These are phyloP conservation scores for Tenualosa ilisha DNA, from an alignment of 2,797 vertebrate species.

Conservation along the genomic window DNA sequence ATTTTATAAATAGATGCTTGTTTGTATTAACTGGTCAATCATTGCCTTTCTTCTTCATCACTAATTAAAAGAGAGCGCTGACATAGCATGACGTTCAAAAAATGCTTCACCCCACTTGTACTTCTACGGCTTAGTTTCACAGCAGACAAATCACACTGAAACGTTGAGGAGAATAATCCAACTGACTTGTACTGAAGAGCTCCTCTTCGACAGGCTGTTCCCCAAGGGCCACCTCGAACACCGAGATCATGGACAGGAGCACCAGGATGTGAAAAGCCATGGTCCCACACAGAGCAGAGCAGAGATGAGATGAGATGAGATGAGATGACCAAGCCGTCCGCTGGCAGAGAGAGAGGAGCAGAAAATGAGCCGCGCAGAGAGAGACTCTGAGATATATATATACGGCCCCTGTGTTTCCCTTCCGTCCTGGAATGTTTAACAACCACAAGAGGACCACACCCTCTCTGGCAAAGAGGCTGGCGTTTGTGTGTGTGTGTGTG, in stretches of 20 bases:
- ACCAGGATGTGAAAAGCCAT: slow-evolving; percentile 50
- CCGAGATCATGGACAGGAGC: slow-evolving; percentile 44
- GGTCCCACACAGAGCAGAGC: background rate
- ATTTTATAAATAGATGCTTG: too few relatives aligned
- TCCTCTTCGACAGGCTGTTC: slow-evolving; percentile 43
- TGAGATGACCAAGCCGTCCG: background rate
- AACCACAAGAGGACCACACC: slow-evolving; percentile 36
- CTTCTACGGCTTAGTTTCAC: background rate
- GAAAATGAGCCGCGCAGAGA: background rate
- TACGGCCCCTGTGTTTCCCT: background rate
- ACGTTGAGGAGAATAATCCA: background rate
- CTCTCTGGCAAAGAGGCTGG: slow-evolving; percentile 2
- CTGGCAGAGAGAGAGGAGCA: background rate
- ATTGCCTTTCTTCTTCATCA: background rate
- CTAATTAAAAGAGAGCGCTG: too few relatives aligned
- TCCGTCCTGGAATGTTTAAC: slow-evolving; percentile 35
- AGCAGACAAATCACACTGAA: background rate
- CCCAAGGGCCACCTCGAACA: slow-evolving; percentile 36
- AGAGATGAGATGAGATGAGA: too few relatives aligned
- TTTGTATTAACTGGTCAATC: too few relatives aligned
- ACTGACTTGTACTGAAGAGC: slow-evolving; percentile 42
- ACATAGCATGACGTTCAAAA: background rate
- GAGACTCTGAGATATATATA: background rate
- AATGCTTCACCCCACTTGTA: background rate
- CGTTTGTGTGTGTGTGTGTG: background rate